These are phyloP conservation scores for Montipora efflorescens DNA, from an alignment of 64 coral and sea anemone species.

Conservation along the genomic window DNA sequence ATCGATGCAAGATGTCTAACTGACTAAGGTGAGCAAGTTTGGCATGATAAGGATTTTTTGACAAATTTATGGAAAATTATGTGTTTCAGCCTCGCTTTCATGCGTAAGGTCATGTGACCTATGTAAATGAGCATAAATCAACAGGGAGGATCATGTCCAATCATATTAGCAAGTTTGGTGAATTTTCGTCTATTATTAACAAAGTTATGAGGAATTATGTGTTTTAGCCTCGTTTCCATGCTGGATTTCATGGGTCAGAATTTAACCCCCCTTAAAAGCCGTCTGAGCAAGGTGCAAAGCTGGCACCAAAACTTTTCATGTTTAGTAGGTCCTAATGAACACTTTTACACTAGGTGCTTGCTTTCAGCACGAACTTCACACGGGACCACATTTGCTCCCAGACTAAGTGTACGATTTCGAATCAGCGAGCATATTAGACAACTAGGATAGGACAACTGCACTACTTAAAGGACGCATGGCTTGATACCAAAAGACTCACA, in stretches of 20 bases:
- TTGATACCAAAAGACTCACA: too few relatives aligned
- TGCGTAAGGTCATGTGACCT: constrained; percentile 66
- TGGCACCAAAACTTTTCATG: constrained; percentile 80
- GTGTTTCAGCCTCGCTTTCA: constrained; percentile 68
- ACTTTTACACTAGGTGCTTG: constrained; percentile 60
- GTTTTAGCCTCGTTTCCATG: constrained; percentile 45
- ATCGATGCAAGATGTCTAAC: constrained; percentile 73
- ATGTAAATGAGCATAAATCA: constrained; percentile 70
- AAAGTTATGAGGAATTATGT: constrained; percentile 57
- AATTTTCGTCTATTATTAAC: constrained; percentile 54
- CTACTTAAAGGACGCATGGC: too few relatives aligned
- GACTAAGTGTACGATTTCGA: too few relatives aligned
- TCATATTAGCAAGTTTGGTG: constrained; percentile 79
- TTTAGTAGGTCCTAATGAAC: constrained; percentile 63
- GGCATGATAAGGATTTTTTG: constrained; percentile 68
- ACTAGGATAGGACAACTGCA: too few relatives aligned
- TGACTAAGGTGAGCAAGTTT: constrained; percentile 76
- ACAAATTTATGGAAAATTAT: too few relatives aligned
- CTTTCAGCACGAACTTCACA: constrained; percentile 69
- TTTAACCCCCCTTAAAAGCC: constrained; percentile 39
- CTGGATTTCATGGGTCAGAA: constrained; percentile 52
- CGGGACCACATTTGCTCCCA: too few relatives aligned
- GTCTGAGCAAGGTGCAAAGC: constrained; percentile 66
- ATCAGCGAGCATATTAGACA: too few relatives aligned
- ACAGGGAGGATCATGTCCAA: constrained; percentile 72